Evolutionary conservation across 2,888 invertebrate species (phyloP), one percentile per base, ranked within the genome.

Genomic region (Acanthosepion esculentum): DNA sequence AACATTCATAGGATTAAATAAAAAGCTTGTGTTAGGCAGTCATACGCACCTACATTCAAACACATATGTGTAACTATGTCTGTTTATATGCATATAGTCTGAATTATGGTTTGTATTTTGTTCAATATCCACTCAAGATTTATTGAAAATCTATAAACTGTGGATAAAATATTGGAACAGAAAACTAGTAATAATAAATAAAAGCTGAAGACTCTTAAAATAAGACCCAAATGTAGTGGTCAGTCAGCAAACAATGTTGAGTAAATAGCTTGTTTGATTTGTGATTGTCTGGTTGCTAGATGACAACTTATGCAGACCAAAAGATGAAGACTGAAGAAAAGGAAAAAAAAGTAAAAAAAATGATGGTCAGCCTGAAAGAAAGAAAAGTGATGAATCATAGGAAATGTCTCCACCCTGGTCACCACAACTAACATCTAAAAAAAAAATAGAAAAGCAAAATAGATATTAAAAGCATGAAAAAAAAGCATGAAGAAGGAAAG

Each of bases 141-240:
- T 78, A 78, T 78, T 78, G 33, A 78, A 78, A 78, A 78, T 78
- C 78, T 78, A 78, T 78, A 78, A 78, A n/a, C 33, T 78, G 6
- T 33, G 78, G 78, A 78, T 78, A 78, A 78, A 78, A n/a, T 78
- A 78, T 78, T 78, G 78, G 78, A 33, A 78, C 78, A 78, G 78
- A n/a, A 78, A 78, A 78, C 78, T 78, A 33, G 78, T 78, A 78
- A 78, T 78, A 78, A 78, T 78, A 78, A 78, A 78, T 78, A 78
- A 78, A 78, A 18, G n/a, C 78, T 78, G 18, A 78, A 78, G 15
- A 78, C 78, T 78, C 78, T 78, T 78, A 78, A 78, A 78, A 78
- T 78, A 78, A 78, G 10, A 12, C 78, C 78, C 78, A n/a, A 29
- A 33, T 18, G 78, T 78, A 78, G 78, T 78, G 78, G 78, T 78